Evolutionary conservation across 2,888 invertebrate species (phyloP).

Genomic region (Selenia dentaria): DNA sequence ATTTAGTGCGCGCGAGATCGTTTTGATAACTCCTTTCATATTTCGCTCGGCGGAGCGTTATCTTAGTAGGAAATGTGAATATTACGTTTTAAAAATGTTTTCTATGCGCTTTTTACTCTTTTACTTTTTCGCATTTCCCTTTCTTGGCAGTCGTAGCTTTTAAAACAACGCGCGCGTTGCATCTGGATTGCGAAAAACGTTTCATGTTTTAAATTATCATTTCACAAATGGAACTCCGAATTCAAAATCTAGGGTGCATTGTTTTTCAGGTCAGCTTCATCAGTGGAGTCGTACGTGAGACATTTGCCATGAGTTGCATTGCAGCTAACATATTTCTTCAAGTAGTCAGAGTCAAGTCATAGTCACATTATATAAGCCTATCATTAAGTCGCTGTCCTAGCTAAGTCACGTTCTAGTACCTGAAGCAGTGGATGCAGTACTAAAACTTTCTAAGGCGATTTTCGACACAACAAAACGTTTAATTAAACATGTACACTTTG

Average conservation of each 20-base stretch:
- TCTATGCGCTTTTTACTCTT: slow-evolving; percentile 42
- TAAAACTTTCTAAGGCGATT: no score
- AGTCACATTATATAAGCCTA: no score
- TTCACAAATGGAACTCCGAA: slow-evolving; percentile 34
- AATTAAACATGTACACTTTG: no score
- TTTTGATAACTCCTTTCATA: slow-evolving; percentile 82
- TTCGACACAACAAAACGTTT: no score
- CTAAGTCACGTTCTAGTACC: no score
- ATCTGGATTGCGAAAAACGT: slow-evolving; percentile 30
- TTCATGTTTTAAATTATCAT: slow-evolving; percentile 33
- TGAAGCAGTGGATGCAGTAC: no score
- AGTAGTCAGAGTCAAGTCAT: no score
- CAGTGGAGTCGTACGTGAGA: no score
- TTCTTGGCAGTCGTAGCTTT: slow-evolving; percentile 45
- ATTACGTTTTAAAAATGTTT: slow-evolving; percentile 61
- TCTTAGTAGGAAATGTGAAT: slow-evolving; percentile 76
- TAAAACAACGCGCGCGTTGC: slow-evolving; percentile 38
- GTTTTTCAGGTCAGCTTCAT: no score
- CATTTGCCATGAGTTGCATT: no score
- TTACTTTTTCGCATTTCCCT: slow-evolving; percentile 46
- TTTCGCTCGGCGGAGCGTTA: slow-evolving; percentile 76
- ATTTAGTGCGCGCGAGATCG: slow-evolving; percentile 82
- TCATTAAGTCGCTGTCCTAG: no score
- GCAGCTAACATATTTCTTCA: no score
- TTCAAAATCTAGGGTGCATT: neutral